These are phyloP conservation scores for Manis crassicaudata DNA, from an alignment of 2,797 vertebrate species.

Conservation along the genomic window DNA sequence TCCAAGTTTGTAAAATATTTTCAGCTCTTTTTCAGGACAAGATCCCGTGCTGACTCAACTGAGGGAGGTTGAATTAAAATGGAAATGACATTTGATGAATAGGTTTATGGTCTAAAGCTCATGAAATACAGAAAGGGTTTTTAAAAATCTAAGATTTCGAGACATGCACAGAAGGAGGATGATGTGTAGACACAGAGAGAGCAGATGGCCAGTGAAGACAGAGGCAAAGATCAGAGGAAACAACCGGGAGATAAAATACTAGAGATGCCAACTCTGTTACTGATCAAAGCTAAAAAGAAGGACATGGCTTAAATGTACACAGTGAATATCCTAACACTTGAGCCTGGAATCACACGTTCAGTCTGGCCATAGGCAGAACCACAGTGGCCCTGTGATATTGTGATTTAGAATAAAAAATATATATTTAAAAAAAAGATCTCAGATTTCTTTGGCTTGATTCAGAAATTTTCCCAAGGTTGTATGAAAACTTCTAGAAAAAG, in stretches of 20 bases:
- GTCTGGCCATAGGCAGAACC: too few species aligned
- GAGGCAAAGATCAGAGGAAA: too few species aligned
- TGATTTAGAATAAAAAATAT: background rate
- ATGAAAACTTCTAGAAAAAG: background rate
- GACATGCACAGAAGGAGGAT: too few species aligned
- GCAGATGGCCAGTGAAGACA: too few species aligned
- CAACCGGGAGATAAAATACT: too few species aligned
- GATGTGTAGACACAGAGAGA: too few species aligned
- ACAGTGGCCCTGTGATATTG: too few species aligned
- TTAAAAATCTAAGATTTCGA: background rate
- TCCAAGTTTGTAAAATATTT: background rate
- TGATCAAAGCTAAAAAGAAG: too few species aligned
- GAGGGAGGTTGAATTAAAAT: conserved; percentile 26
- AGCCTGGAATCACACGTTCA: too few species aligned
- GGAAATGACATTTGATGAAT: conserved; percentile 35
- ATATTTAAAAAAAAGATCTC: background rate
- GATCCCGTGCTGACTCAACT: background rate
- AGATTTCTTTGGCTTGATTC: background rate
- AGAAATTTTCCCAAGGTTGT: background rate
- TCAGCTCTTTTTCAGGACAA: background rate
- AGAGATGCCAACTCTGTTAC: too few species aligned
- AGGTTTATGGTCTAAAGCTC: conserved; percentile 27
- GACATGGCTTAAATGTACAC: too few species aligned
- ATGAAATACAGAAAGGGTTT: conserved; percentile 14
- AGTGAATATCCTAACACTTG: too few species aligned